phyloP scores from a whole-genome alignment of 2,113 vertebrate genomes.

The Oenanthe oenanthe region DNA sequence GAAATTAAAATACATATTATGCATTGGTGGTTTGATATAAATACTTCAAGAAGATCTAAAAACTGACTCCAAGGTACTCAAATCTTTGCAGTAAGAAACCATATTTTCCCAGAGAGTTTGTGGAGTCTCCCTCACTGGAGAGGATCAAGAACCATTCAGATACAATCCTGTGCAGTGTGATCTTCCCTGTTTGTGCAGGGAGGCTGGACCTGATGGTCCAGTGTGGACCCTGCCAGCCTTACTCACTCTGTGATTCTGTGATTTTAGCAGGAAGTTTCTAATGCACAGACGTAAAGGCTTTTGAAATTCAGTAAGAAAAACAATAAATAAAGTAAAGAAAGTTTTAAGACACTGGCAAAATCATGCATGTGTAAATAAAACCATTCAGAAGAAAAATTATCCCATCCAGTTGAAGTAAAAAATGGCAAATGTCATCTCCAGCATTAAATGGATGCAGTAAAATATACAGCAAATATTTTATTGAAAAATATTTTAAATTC shows the following conservation, averaged over 20 bases:
- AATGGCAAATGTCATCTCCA: not conserved
- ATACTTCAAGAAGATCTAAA: not conserved
- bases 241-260: not conserved
- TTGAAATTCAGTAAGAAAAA: not conserved
- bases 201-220: not conserved
- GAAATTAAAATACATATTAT: not conserved
- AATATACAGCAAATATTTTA: not conserved
- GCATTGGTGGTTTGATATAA: not conserved
- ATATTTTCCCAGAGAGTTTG: rapidly evolving
- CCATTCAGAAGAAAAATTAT: not conserved
- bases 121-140: not conserved
- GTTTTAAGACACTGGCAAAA: not conserved
- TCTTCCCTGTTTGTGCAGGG: not conserved
- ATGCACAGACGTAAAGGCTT: not conserved
- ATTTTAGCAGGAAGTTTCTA: not conserved
- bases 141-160: not conserved
- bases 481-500: not conserved
- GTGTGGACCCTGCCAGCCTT: not conserved
- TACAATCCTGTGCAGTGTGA: too few relatives aligned
- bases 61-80: not conserved
- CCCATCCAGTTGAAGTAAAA: not conserved
- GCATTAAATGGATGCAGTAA: not conserved
- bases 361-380: not conserved
- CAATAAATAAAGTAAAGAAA: not conserved
- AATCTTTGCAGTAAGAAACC: not conserved